A percentile compares a stretch with the other conserved stretches of the same genome.
Conservation (phyloP, 2,797 vertebrate species). For the Chaenodraco wilsoni region DNA sequence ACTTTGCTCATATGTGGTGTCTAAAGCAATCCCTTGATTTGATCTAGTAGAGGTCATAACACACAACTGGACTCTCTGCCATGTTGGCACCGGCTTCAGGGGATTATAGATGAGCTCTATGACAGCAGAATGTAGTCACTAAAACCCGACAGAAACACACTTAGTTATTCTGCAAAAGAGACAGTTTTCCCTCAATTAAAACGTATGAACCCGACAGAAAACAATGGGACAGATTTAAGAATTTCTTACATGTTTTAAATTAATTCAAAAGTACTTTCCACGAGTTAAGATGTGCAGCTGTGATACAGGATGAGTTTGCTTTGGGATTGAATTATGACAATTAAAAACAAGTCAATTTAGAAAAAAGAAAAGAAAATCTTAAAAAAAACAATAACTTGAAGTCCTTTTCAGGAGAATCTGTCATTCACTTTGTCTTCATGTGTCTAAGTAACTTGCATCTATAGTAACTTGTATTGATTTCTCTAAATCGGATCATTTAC, state of each 20-base stretch:
- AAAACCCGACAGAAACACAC: conserved; percentile 13
- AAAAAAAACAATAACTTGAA: background rate
- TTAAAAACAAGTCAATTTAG: background rate
- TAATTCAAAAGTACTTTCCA: background rate
- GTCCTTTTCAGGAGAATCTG: conserved; percentile 16
- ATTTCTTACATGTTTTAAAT: background rate
- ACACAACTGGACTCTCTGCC: conserved; percentile 25
- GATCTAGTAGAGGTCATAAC: conserved; percentile 17
- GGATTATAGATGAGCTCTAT: background rate
- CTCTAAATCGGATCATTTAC: conserved; percentile 9
- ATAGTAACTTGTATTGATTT: background rate
- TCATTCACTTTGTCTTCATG: conserved; percentile 13
- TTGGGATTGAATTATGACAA: background rate
- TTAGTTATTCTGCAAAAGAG: conserved; percentile 1
- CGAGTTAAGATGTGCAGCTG: conserved; percentile 5
- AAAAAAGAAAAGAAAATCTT: too few relatives aligned
- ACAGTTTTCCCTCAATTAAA: background rate
- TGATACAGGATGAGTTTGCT: conserved; percentile 1
- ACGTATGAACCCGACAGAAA: background rate
- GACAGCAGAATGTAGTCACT: conserved; percentile 3
- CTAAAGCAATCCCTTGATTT: background rate
- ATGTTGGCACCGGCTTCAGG: conserved; percentile 28
- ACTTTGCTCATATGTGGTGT: background rate
- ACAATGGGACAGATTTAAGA: background rate
- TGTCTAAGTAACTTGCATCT: background rate